Evolutionary conservation across 2,797 vertebrate genomes (phyloP).

Genomic region (Channallabes apus): DNA sequence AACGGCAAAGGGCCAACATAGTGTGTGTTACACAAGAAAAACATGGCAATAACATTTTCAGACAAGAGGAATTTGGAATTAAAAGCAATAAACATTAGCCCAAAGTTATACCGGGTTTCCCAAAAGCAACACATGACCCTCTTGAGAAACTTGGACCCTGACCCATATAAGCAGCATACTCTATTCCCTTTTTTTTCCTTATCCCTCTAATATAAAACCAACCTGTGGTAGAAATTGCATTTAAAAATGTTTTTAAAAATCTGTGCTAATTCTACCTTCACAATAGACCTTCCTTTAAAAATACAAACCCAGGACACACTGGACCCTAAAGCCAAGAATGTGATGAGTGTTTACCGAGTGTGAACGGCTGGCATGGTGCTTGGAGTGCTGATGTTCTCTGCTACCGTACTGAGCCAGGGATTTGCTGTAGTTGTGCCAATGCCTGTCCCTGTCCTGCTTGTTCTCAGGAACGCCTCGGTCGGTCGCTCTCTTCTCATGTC

Average conservation of each 20-base stretch:
- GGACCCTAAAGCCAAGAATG: background rate
- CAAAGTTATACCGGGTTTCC: background rate
- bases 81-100: conserved; percentile 48
- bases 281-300: background rate
- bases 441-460: conserved; percentile 60
- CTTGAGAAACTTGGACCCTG: background rate
- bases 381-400: conserved; percentile 72
- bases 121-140: background rate
- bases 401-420: conserved; percentile 78
- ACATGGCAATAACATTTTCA: conserved; percentile 86
- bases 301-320: background rate
- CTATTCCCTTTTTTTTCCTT: background rate
- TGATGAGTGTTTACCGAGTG: conserved; percentile 73
- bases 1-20: conserved; percentile 81
- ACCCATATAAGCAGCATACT: background rate
- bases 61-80: conserved; percentile 71
- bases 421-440: conserved; percentile 79
- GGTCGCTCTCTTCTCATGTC: conserved; percentile 15
- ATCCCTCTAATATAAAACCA: background rate
- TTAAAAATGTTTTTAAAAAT: background rate
- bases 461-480: conserved; percentile 9
- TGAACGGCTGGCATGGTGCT: conserved; percentile 64
- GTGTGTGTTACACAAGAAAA: conserved; percentile 96
- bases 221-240: background rate
- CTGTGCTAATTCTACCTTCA: background rate